phyloP scores from a whole-genome alignment of 2,113 vertebrate genomes.

The Sapajus apella region DNA sequence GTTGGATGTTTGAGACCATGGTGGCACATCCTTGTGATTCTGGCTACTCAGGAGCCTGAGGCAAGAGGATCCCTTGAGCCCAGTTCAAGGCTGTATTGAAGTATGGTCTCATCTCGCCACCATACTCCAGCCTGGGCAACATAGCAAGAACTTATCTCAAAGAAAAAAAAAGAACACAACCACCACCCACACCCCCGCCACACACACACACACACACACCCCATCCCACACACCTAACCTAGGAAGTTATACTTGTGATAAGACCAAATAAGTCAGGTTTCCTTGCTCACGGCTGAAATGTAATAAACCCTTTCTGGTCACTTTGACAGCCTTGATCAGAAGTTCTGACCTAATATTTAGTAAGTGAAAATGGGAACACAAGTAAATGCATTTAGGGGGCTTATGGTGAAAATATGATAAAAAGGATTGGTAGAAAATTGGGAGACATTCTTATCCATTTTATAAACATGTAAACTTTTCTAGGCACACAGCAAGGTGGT shows the following conservation, averaged over 20 bases:
- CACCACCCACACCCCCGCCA: too few species aligned
- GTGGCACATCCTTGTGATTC: too few species aligned
- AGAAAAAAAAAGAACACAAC: neutral
- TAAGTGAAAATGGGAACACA: neutral
- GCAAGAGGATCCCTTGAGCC: too few species aligned
- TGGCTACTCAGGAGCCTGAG: too few species aligned
- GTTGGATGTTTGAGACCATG: neutral
- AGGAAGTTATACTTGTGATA: neutral
- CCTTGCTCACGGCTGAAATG: neutral
- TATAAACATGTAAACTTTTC: neutral
- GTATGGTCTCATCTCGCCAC: too few species aligned
- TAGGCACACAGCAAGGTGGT: neutral
- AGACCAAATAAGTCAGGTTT: neutral
- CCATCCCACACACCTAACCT: neutral
- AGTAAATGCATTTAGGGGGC: neutral
- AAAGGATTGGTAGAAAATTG: neutral
- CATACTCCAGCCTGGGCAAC: too few species aligned
- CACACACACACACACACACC: too few species aligned
- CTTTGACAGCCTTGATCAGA: neutral
- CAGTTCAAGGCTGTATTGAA: too few species aligned
- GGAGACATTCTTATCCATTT: neutral
- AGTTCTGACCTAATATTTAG: constrained; percentile 14
- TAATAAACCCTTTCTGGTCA: constrained; percentile 24
- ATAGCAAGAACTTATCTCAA: too few species aligned
- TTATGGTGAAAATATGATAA: neutral